Evolutionary conservation across 2,797 vertebrate genomes (phyloP), one percentile per base, ranked within the genome.

Genomic region (Novumbra hubbsi): DNA sequence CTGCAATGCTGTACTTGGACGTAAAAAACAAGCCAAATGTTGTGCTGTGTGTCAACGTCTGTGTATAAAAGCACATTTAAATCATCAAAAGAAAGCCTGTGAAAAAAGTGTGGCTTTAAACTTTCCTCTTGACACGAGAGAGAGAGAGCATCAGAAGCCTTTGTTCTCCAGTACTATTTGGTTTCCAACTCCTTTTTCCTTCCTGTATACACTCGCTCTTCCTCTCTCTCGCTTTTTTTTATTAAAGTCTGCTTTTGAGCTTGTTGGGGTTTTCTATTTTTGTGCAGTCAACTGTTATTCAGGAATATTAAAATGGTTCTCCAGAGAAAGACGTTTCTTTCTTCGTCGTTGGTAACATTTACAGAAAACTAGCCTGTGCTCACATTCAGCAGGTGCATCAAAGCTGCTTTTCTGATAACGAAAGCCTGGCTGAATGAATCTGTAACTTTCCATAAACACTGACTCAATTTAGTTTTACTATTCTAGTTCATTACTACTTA

Each of bases 151-250:
- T 27, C 62, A 15, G 62, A 75, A 73, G 76, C 14, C 79, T 78
- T 80, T 76, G 79, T 79, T 77, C 72, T 28, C 41, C 60, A 72
- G 77, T 69, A 79, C 82, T 80, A 88, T 90, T 81, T 87, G 81
- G 73, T 75, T 57, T 71, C 50, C 88, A 89, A 87, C 89, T 87
- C 91, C 89, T 85, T 76, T 88, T 91, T 91, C 91, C 90, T 88
- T 88, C 87, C 85, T 92, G 89, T 89, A 88, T 89, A 72, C 72
- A 68, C 71, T 57, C 19, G 3, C 65, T 73, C 30, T 63, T 73
- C 38, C 48, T 67, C 70, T 38, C 64, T 32, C 60, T 66, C 49
- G 15, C 70, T 50, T 38, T 16, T 14, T 34, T 28, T 65, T 41
- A 32, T 68, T 27, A 28, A 24, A 64, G 41, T 45, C 41, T 45